Conservation (phyloP, 2,113 vertebrate genomes). For the Daphoenositta chrysoptera region DNA sequence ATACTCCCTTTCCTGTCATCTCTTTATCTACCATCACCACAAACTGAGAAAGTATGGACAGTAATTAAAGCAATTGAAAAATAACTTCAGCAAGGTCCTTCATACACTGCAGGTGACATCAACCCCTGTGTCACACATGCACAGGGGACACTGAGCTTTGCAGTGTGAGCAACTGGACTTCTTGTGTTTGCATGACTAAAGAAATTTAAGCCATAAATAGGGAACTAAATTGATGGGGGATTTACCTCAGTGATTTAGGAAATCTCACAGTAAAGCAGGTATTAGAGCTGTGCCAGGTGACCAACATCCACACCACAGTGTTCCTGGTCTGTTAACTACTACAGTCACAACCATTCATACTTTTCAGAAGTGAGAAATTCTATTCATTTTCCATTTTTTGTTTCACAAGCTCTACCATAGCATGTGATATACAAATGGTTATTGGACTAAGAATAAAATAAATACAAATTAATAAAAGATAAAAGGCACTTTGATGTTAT, state of each 20-base stretch:
- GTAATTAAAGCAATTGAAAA: not conserved
- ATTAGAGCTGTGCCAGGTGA: not conserved
- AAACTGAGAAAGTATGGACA: not conserved
- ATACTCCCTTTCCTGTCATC: not conserved
- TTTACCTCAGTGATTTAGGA: not conserved
- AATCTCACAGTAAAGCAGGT: not conserved
- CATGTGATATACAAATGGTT: not conserved
- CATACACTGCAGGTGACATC: not conserved
- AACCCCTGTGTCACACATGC: rapidly evolving
- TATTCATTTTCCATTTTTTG: not conserved
- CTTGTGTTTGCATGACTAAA: not conserved
- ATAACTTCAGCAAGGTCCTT: not conserved
- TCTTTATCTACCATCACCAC: not conserved
- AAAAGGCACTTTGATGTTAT: conserved; percentile 53
- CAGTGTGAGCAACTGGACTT: not conserved
- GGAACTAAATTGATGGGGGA: not conserved
- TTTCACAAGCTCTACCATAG: not conserved
- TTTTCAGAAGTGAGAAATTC: not conserved
- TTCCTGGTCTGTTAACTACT: not conserved
- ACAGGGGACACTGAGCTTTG: rapidly evolving
- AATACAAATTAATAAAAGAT: conserved; percentile 43
- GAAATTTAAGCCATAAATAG: not conserved
- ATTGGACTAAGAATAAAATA: conserved; percentile 36
- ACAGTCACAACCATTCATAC: not conserved
- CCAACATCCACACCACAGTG: not conserved